phyloP scores from a whole-genome alignment of 30 jellyfish, hydroid and myxozoan species.

The Hydractinia echinata region DNA sequence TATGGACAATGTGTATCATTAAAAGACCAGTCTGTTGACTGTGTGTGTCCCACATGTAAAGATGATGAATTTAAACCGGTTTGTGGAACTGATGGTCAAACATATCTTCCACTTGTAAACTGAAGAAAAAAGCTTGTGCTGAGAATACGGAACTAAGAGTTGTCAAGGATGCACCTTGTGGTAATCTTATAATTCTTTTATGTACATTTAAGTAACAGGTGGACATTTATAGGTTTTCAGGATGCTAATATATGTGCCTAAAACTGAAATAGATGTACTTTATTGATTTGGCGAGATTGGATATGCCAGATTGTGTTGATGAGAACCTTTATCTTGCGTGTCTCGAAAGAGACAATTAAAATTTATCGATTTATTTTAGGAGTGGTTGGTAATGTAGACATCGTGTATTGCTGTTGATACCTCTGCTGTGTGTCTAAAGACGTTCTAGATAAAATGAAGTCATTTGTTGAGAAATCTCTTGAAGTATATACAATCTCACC shows the following conservation, averaged over 20 bases:
- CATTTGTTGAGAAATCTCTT: slow-evolving; percentile 4
- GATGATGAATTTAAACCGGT: slow-evolving; percentile 35
- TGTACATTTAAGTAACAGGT: too few species aligned
- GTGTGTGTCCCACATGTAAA: slow-evolving; percentile 64
- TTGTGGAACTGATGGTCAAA: slow-evolving; percentile 58
- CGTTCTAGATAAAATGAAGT: neutral
- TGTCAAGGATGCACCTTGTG: slow-evolving; percentile 48
- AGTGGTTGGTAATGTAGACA: slow-evolving; percentile 20
- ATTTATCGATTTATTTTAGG: slow-evolving; percentile 28
- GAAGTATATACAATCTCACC: neutral
- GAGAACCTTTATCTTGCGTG: too few species aligned
- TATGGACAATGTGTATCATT: slow-evolving; percentile 39
- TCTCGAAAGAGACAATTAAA: too few species aligned
- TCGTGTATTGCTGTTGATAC: slow-evolving; percentile 45
- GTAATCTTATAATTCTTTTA: slow-evolving; percentile 14
- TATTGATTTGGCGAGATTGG: too few species aligned
- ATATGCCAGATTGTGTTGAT: too few species aligned
- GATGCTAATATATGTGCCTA: too few species aligned
- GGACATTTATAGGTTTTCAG: too few species aligned
- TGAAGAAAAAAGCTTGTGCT: slow-evolving; percentile 40
- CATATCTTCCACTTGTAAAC: slow-evolving; percentile 45
- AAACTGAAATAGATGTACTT: too few species aligned
- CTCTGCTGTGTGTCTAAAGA: slow-evolving; percentile 6
- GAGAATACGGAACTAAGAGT: slow-evolving; percentile 8
- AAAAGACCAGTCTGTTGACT: slow-evolving; percentile 50